phyloP scores from a whole-genome alignment of 1,140 invertebrate genomes.

The Cyclina sinensis region DNA sequence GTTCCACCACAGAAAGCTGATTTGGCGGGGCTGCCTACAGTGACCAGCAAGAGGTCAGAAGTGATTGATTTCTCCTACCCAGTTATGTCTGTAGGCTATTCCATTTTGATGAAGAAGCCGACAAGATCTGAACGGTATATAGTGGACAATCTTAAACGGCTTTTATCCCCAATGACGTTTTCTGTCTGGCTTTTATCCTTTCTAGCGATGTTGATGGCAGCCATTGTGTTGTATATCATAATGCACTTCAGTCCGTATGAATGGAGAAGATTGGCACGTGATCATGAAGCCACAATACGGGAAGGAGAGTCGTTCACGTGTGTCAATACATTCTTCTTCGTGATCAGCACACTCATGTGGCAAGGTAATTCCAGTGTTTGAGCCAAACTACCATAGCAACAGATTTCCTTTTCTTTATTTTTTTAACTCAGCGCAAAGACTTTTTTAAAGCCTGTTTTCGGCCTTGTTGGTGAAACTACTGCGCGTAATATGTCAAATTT shows the following conservation, averaged over 20 bases:
- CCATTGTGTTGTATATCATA: conserved; percentile 94
- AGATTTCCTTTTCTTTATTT: no score
- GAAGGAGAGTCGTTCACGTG: conserved; percentile 82
- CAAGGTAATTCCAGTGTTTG: conserved; percentile 76
- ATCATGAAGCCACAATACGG: conserved; percentile 74
- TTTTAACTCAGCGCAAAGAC: no score
- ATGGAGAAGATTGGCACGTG: conserved; percentile 90
- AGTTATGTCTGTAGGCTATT: conserved; percentile 80
- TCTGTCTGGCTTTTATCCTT: conserved; percentile 87
- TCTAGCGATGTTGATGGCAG: conserved; percentile 90
- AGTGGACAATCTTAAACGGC: conserved; percentile 92
- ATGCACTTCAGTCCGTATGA: conserved; percentile 97
- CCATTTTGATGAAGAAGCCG: conserved; percentile 82
- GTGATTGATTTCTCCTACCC: conserved; percentile 83
- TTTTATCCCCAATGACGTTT: conserved; percentile 97
- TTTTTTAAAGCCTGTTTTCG: no score
- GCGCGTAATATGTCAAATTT: no score
- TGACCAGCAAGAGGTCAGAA: conserved; percentile 75
- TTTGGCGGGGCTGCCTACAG: conserved; percentile 82
- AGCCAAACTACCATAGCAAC: no score
- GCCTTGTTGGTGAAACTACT: no score
- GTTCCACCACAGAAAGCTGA: conserved; percentile 79
- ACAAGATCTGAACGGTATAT: conserved; percentile 63
- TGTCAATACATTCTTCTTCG: conserved; percentile 83
- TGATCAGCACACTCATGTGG: conserved; percentile 75